These are phyloP conservation scores for Anastrepha ludens DNA, from an alignment of 1,140 invertebrate genomes.

Conservation along the genomic window DNA sequence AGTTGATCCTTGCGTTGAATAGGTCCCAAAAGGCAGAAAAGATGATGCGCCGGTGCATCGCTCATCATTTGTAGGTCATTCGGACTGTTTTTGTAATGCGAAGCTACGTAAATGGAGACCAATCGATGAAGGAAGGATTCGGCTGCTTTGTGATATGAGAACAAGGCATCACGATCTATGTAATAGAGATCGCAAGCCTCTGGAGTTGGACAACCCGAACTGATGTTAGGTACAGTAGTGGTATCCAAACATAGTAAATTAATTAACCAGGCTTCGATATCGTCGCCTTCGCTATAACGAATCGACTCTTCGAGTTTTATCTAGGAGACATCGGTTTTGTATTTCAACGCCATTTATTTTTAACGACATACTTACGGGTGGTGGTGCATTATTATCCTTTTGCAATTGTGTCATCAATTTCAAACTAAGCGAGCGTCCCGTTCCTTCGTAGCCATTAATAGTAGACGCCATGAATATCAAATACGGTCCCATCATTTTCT, in stretches of 20 bases:
- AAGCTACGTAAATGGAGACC: conserved; percentile 95
- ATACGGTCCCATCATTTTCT: conserved; percentile 93
- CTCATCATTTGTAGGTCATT: conserved; percentile 99
- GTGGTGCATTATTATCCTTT: conserved; percentile 76
- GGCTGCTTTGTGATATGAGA: conserved; percentile 97
- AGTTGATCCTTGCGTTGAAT: conserved; percentile 82
- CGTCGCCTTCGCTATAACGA: conserved; percentile 91
- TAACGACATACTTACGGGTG: conserved; percentile 70
- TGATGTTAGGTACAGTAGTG: conserved; percentile 79
- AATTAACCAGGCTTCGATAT: conserved; percentile 94
- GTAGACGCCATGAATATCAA: conserved; percentile 97
- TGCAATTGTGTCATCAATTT: conserved; percentile 95
- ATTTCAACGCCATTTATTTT: background rate
- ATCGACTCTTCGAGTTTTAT: conserved; percentile 95
- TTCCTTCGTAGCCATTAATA: conserved; percentile 99
- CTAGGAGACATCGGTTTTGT: conserved; percentile 66
- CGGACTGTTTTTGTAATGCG: conserved; percentile 99
- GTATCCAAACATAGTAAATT: conserved; percentile 94
- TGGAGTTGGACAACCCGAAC: conserved; percentile 89
- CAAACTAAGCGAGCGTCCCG: conserved; percentile 94
- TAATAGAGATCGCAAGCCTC: conserved; percentile 93
- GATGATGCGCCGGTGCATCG: conserved; percentile 97
- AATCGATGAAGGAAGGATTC: conserved; percentile 95
- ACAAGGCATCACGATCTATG: conserved; percentile 95
- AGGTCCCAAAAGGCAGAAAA: conserved; percentile 96